These are phyloP conservation scores for Gymnopithys bicolor DNA, from an alignment of 2,797 vertebrate species.

Conservation along the genomic window DNA sequence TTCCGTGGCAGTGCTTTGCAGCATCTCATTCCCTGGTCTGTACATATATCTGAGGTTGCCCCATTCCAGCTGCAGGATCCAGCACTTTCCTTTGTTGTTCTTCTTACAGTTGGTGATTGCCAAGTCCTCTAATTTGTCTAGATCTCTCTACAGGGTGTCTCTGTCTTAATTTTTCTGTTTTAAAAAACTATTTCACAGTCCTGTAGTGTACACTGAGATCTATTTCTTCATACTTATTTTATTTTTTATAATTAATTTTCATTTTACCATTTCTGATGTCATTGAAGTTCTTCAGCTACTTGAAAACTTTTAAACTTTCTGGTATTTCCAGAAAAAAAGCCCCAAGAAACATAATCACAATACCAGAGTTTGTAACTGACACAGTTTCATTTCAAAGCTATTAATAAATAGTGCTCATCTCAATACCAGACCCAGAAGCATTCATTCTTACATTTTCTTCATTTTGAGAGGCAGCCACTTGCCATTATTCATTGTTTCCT, in stretches of 20 bases:
- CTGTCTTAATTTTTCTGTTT: neutral
- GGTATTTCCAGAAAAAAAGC: neutral
- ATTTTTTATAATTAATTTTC: neutral
- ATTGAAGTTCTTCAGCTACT: neutral
- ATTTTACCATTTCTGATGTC: neutral
- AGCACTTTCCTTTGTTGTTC: neutral
- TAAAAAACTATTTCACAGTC: neutral
- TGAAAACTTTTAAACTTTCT: neutral
- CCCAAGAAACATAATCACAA: neutral
- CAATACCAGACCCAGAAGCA: neutral
- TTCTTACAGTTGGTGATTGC: neutral
- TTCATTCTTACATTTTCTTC: neutral
- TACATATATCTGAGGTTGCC: rapidly evolving
- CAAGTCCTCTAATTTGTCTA: neutral
- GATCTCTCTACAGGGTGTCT: neutral
- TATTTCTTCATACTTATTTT: neutral
- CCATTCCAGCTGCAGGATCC: neutral
- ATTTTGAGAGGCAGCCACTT: neutral
- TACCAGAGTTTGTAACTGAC: neutral
- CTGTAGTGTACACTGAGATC: neutral
- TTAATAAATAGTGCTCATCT: neutral
- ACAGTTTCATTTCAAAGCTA: neutral
- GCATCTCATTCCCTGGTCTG: neutral
- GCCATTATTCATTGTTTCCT: constrained; percentile 1
- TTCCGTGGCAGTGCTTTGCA: neutral